phyloP scores from a whole-genome alignment of 2,113 vertebrate genomes.

The Mystacornis crossleyi region DNA sequence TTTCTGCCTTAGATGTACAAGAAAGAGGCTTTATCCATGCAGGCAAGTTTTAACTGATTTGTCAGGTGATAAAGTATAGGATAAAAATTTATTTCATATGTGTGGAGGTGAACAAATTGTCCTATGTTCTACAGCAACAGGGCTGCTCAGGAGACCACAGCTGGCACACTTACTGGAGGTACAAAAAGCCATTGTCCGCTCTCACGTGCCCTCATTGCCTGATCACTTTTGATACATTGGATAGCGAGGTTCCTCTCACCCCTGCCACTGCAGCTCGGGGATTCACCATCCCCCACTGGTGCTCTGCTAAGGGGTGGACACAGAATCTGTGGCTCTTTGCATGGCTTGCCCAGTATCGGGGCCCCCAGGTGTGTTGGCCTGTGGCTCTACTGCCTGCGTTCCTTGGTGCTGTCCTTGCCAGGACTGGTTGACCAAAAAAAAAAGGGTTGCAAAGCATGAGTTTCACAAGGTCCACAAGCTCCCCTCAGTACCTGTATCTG shows the following conservation, averaged over 20 bases:
- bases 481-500: not conserved
- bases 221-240: not conserved
- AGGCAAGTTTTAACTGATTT: not conserved
- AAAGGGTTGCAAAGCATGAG: not conserved
- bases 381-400: rapidly evolving
- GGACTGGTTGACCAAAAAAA: not conserved
- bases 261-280: not conserved
- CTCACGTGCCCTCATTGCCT: not conserved
- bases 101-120: not conserved
- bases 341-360: not conserved
- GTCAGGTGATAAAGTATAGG: not conserved
- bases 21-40: not conserved
- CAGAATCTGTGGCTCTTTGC: not conserved
- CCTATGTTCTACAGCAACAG: not conserved
- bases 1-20: not conserved
- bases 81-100: not conserved
- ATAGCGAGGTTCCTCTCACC: not conserved
- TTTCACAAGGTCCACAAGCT: not conserved
- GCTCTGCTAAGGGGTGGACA: not conserved
- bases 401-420: not conserved
- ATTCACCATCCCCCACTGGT: not conserved
- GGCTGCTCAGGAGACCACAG: not conserved
- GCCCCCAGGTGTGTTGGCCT: not conserved
- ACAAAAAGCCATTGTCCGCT: not conserved
- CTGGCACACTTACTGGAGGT: not conserved